Base-by-base conservation (phyloP, 2,113 vertebrate species). In the Lucifuga dentata region DNA sequence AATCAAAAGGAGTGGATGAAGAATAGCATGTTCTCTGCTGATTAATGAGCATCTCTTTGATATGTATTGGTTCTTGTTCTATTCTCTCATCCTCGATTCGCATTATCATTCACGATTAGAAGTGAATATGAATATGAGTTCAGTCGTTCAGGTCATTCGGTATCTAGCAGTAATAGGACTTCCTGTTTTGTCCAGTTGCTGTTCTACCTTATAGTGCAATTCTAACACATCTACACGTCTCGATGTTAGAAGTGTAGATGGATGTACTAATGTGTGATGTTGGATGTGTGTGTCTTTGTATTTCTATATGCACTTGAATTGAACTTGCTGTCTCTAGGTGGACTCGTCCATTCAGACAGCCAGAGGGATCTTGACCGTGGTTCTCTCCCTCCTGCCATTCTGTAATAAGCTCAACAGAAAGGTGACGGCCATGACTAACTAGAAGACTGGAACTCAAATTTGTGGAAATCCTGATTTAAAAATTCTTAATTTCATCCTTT, bases 341-440 rank as follows among this genome's bases (percentile, higher is more conserved):
- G 97, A 99, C 48, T 92, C 93, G 0, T 96, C 93, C 72, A 95
- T 99, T 86, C 94, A 95, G 72, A 95, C 94, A 83, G 92, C 94
- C 59, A 95, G 92, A 85, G 89, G 88, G 0, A 75, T 95, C 68
- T 88, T 98, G 94, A 90, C 91, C 36, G 82, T 95, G 1, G 80
- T 97, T 40, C 81, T 93, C 17, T 94, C 93, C 0, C 88, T 98
- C 51, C 94, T 98, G 50, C 94, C 97, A 0, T 77, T 96, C 58
- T 96, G 95, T 84, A 94, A 89, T 88, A 97, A 92, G 77, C 88
- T 98, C 74, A 73, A 93, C 78, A 93, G 89, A 83, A 98, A 98
- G 95, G 97, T 94, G 59, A 74, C 20, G 12, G 23, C 6, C 8
- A 45, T 0, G 20, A 6, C 2, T 49, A 9, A 44, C 26, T 65